Base-by-base conservation (phyloP, 2,113 vertebrate species). In the Papio anubis region DNA sequence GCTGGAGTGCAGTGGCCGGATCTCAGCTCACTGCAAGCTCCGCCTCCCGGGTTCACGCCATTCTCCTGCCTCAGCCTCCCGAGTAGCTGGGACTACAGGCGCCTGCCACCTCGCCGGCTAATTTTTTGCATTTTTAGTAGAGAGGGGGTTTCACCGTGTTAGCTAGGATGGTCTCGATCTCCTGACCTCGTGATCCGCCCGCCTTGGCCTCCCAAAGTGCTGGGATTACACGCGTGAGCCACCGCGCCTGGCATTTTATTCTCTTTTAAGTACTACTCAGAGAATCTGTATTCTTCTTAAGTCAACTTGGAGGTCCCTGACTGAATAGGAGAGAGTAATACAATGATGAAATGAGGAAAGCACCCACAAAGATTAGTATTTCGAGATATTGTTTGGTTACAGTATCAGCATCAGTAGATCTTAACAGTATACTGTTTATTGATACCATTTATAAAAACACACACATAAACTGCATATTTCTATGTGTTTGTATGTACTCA, bases 91-190 rank as follows among this genome's bases (percentile, higher is more conserved):
- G 48, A 50, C 48, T 50, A 50, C 48, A 50, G 48, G 48, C 48
- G 0, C 13, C 48, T 1, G 13, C 48, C 48, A 50, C 48, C 48
- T 50, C 3, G 0, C 12, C 0, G 13, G 48, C 48, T 50, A 14
- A 50, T 50, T 50, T 50, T 50, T 50, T 50, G 48, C 48, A 4
- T 14, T 14, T 14, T 50, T 50, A 50, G 13, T 50, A 50, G 13
- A 50, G 48, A 50, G 12, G 13, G 48, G 48, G 48, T 50, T 50
- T 50, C 13, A 50, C 48, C 48, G 48, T 50, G 12, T 50, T 50
- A 14, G 48, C 48, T 3, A 0, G 13, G 13, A 50, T 50, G 13
- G 48, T 50, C 13, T 50, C 3, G 0, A 14, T 50, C 13, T 50
- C 48, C 48, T 14, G 48, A 50, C 48, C 13, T 50, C 13, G 48